Conservation (phyloP, 2,797 vertebrate species). For the Mareca penelope region DNA sequence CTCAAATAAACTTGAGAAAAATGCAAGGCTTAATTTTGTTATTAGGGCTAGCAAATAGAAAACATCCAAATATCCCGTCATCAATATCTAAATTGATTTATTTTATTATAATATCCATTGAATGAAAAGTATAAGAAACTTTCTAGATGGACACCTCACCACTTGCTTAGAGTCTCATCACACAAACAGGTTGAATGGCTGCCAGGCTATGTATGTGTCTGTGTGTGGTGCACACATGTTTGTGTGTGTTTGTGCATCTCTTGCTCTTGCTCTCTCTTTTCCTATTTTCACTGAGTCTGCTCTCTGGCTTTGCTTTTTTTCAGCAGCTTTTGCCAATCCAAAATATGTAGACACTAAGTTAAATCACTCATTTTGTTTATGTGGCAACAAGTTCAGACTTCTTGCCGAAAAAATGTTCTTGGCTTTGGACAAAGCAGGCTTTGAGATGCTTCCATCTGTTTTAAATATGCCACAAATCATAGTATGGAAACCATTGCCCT, state of each 20-base stretch:
- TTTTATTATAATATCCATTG: neutral
- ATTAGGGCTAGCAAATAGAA: neutral
- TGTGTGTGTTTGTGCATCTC: neutral
- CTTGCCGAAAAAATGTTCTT: slow-evolving; percentile 79
- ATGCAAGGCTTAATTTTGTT: neutral
- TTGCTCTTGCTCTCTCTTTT: slow-evolving; percentile 22
- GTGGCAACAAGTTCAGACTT: slow-evolving; percentile 75
- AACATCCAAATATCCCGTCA: slow-evolving; percentile 2
- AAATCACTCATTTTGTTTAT: slow-evolving; percentile 79
- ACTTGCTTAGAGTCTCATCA: slow-evolving; percentile 33
- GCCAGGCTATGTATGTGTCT: neutral
- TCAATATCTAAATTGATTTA: neutral
- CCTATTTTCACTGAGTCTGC: slow-evolving; percentile 30
- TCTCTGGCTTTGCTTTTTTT: slow-evolving; percentile 54
- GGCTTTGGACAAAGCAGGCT: slow-evolving; percentile 74
- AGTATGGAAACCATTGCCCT: slow-evolving; percentile 66
- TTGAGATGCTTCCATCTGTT: slow-evolving; percentile 75
- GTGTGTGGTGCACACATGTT: neutral
- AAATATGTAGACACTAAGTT: slow-evolving; percentile 73
- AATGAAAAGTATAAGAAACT: slow-evolving; percentile 30
- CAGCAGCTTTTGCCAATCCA: slow-evolving; percentile 69
- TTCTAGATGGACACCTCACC: slow-evolving; percentile 49
- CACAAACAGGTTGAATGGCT: neutral
- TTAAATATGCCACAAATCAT: slow-evolving; percentile 74
- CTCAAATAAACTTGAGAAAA: neutral